Evolutionary conservation across 2,113 vertebrate species (phyloP).

Genomic region (Speoplatyrhinus poulsoni): DNA sequence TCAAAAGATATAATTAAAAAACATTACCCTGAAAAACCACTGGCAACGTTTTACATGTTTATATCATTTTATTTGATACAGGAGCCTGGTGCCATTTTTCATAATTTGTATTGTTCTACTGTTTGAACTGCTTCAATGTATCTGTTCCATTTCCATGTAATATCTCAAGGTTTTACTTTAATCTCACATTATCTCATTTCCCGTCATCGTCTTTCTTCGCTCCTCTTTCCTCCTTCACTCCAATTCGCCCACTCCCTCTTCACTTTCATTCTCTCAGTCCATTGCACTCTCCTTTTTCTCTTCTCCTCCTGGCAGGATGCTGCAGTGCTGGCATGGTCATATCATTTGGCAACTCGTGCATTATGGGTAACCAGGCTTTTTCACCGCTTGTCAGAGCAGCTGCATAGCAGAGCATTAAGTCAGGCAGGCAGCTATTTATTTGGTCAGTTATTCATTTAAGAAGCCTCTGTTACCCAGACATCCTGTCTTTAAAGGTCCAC

Average conservation of each 20-base stretch:
- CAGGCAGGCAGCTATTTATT: slow-evolving; percentile 9
- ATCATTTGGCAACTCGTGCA: slow-evolving; percentile 21
- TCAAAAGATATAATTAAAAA: not conserved
- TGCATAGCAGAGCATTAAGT: slow-evolving; percentile 33
- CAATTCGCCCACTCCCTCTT: slow-evolving; percentile 21
- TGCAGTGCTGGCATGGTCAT: slow-evolving; percentile 31
- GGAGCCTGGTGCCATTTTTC: not conserved
- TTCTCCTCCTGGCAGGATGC: slow-evolving; percentile 11
- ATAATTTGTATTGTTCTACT: not conserved
- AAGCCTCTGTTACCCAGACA: too few relatives aligned
- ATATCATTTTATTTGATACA: too few relatives aligned
- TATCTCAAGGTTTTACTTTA: slow-evolving; percentile 22
- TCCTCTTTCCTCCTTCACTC: slow-evolving; percentile 20
- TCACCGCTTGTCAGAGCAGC: slow-evolving; percentile 45
- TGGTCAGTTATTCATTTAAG: not conserved
- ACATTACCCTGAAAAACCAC: not conserved
- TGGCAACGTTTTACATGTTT: too few relatives aligned
- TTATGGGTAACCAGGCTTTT: slow-evolving; percentile 43
- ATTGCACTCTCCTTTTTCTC: slow-evolving; percentile 11
- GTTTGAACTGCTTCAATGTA: slow-evolving; percentile 12
- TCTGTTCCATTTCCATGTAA: not conserved
- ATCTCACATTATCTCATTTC: slow-evolving; percentile 33
- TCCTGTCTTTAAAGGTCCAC: too few relatives aligned
- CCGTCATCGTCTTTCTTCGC: not conserved
- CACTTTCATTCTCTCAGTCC: slow-evolving; percentile 25